Evolutionary conservation across 1,140 invertebrate species (phyloP), one percentile per base, ranked within the genome.

Genomic region (Eriocheir sinensis): DNA sequence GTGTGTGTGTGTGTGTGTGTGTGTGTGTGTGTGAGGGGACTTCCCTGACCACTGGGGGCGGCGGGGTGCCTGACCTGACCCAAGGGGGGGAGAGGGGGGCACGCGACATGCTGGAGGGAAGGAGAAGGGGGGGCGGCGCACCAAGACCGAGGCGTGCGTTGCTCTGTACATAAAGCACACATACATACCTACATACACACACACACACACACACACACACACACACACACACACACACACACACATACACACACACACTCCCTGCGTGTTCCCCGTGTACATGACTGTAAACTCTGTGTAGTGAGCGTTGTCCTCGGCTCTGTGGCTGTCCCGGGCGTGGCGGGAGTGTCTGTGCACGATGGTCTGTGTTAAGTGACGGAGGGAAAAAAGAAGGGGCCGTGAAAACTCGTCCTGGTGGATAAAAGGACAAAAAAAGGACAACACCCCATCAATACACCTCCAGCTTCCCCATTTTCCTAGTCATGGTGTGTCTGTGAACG

Each of bases 1-100:
- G 89, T 89, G 89, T 91, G 89, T 91, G 89, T 72, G 89, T 91
- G 89, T 91, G 89, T 91, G 89, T 91, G 89, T 91, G 89, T 91
- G 89, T 91, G 89, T 91, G 89, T 91, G 89, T 72, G 89, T 89
- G 88, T 89, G 60, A 72, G 60, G 60, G 60, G 60, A 21, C 9
- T 21, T 72, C 6, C 17, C 60, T 72, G 27, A 72, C n/a, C 60
- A 72, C 27, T n/a, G 60, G 60, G 2, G 12, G 60, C n/a, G 60
- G 21, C 60, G 60, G 60, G 60, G 21, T 72, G 60, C 1, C 60
- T 72, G 60, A 72, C 60, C 60, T 72, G 27, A 72, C 60, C 53
- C 60, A n/a, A n/a, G 27, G 60, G 60, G 60, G 60, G 60, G 21
- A 72, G 27, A n/a, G 27, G 60, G 60, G 60, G 60, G 60, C 60